Evolutionary conservation across 2,888 invertebrate genomes (phyloP).

Genomic region (Drosophila siamana): DNA sequence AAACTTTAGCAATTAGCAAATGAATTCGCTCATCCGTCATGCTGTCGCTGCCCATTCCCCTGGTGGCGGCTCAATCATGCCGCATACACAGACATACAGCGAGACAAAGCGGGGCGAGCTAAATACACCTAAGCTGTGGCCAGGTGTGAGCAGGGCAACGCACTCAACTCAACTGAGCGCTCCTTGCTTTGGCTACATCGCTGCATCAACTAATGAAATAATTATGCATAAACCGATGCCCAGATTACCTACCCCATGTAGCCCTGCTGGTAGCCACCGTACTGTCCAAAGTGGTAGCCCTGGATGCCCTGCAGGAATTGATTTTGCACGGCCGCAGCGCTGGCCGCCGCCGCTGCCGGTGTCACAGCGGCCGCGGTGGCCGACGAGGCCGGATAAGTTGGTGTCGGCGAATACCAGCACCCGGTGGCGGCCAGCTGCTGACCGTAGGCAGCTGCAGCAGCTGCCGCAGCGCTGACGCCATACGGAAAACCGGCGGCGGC

Average conservation of each 20-base stretch:
- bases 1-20: slow-evolving; percentile 84
- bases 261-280: slow-evolving; percentile 95
- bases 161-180: neutral
- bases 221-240: slow-evolving; percentile 49
- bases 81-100: slow-evolving; percentile 17
- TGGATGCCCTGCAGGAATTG: slow-evolving; percentile 96
- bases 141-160: slow-evolving; percentile 9
- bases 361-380: slow-evolving; percentile 88
- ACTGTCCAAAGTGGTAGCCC: slow-evolving; percentile 94
- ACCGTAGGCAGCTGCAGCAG: slow-evolving; percentile 88
- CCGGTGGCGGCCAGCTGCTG: slow-evolving; percentile 91
- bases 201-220: slow-evolving; percentile 66
- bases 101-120: neutral
- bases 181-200: neutral
- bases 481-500: slow-evolving; percentile 86
- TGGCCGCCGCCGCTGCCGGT: slow-evolving; percentile 87
- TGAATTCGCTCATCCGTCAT: slow-evolving; percentile 84
- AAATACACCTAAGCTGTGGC: slow-evolving; percentile 11
- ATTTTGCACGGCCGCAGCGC: slow-evolving; percentile 91
- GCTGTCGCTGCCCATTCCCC: slow-evolving; percentile 76
- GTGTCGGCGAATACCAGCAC: slow-evolving; percentile 95
- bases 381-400: slow-evolving; percentile 88
- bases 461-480: slow-evolving; percentile 87
- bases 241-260: slow-evolving; percentile 93
- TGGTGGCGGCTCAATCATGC: slow-evolving; percentile 77